These are phyloP conservation scores for Dicerorhinus sumatrensis DNA, from an alignment of 2,113 vertebrate genomes.

Conservation along the genomic window DNA sequence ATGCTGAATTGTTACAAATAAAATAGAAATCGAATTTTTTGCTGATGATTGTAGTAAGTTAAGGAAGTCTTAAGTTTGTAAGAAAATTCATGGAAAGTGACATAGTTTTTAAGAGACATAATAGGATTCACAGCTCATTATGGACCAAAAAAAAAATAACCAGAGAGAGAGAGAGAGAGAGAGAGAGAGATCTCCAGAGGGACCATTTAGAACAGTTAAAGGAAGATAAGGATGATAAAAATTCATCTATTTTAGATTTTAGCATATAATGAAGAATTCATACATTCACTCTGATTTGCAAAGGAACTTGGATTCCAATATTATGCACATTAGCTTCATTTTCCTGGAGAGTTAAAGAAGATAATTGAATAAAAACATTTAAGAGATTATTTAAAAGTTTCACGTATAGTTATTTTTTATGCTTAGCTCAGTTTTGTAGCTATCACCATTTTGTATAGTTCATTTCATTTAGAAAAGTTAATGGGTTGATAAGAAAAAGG, in stretches of 20 bases:
- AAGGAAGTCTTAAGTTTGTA: background rate
- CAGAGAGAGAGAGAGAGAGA: background rate
- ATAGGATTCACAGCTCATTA: slow-evolving; percentile 34
- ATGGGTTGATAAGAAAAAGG: background rate
- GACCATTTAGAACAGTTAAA: slow-evolving; percentile 1
- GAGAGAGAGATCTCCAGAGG: background rate
- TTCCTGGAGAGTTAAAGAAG: background rate
- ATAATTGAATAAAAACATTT: background rate
- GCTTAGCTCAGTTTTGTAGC: background rate
- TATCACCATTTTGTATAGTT: background rate
- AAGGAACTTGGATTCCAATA: background rate
- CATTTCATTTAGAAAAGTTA: slow-evolving; percentile 27
- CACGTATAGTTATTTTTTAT: background rate
- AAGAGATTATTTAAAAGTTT: background rate
- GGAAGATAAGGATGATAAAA: slow-evolving; percentile 20
- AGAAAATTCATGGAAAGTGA: slow-evolving; percentile 10
- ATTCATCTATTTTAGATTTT: slow-evolving; percentile 32
- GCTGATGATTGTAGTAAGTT: background rate
- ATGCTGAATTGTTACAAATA: background rate
- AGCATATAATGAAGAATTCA: slow-evolving; percentile 21
- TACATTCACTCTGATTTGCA: background rate
- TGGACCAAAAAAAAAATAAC: background rate
- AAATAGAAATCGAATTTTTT: background rate
- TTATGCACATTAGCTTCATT: background rate
- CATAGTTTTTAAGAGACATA: background rate